These are phyloP conservation scores for Scyliorhinus canicula DNA, from an alignment of 2,797 vertebrate species.

Conservation along the genomic window DNA sequence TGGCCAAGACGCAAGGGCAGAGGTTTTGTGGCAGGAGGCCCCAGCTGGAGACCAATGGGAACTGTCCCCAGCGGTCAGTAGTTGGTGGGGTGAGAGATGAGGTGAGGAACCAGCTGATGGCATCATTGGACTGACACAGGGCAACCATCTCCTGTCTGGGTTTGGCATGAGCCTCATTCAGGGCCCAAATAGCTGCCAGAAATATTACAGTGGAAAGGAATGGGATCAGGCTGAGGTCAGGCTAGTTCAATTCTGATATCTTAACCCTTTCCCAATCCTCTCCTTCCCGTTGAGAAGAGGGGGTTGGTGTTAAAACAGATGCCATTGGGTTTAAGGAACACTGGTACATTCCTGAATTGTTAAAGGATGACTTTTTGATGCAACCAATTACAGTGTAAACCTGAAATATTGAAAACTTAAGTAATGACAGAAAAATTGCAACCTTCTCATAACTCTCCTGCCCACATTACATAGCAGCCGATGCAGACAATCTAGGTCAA, in stretches of 20 bases:
- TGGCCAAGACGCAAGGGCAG: background rate
- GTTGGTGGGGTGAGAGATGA: background rate
- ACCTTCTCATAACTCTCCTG: background rate
- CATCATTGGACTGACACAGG: background rate
- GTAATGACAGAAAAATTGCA: background rate
- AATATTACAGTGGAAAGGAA: background rate
- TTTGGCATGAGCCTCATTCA: no score
- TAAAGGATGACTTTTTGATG: background rate
- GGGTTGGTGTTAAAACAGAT: background rate
- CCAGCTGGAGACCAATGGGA: background rate
- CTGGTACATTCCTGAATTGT: background rate
- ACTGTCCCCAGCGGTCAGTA: background rate
- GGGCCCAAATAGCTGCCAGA: no score
- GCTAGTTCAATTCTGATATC: background rate
- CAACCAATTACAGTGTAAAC: background rate
- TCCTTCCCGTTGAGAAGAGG: background rate
- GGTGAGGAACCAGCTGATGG: background rate
- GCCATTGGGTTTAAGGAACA: background rate
- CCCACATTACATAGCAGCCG: background rate
- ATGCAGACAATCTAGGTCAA: background rate
- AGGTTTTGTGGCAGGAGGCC: background rate
- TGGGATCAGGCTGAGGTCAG: background rate
- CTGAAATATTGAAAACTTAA: slow-evolving; percentile 2
- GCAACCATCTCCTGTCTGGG: background rate
- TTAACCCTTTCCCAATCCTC: background rate